phyloP scores from a whole-genome alignment of 2,888 invertebrate species.

The Tuberolachnus salignus region DNA sequence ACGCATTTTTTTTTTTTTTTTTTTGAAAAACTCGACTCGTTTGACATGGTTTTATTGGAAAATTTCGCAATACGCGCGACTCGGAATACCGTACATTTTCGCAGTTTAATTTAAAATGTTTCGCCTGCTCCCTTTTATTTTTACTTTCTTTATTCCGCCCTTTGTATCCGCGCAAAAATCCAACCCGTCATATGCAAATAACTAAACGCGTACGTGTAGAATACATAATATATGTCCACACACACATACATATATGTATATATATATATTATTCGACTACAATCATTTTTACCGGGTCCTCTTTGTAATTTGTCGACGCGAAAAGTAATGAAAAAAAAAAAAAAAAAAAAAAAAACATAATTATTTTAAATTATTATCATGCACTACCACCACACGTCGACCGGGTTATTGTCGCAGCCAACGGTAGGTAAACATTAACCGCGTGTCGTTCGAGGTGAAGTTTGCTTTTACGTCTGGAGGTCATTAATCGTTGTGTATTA shows the following conservation, averaged over 20 bases:
- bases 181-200: background rate
- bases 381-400: no score
- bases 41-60: background rate
- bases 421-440: background rate
- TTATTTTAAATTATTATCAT: constrained; percentile 8
- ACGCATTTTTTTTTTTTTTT: no score
- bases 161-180: background rate
- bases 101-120: background rate
- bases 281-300: background rate
- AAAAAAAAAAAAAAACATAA: constrained; percentile 12
- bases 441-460: background rate
- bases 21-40: constrained; percentile 8
- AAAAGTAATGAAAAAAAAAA: no score
- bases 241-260: background rate
- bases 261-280: background rate
- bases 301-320: background rate
- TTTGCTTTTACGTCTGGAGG: constrained; percentile 19
- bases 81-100: background rate
- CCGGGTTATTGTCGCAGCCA: background rate
- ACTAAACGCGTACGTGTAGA: background rate
- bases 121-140: background rate
- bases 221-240: no score
- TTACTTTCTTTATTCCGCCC: background rate
- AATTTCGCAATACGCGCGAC: background rate
- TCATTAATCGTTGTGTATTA: constrained; percentile 23